These are phyloP conservation scores for Procambarus clarkii DNA, from an alignment of 1,140 invertebrate species.

Conservation along the genomic window DNA sequence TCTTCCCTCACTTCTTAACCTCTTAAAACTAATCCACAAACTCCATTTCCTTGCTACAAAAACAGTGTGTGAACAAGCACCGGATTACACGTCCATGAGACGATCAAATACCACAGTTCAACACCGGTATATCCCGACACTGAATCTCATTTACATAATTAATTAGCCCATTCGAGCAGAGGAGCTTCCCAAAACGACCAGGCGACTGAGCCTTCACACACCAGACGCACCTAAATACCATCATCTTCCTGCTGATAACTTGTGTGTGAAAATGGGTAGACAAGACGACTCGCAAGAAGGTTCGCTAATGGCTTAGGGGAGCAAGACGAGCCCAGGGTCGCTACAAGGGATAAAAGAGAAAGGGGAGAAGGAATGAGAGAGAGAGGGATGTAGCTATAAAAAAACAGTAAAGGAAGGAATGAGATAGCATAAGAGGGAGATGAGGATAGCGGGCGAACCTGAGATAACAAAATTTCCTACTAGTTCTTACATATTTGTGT, in stretches of 20 bases:
- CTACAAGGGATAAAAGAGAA: not conserved
- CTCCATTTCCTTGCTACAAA: too few species aligned
- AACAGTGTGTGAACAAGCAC: too few species aligned
- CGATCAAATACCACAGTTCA: slow-evolving; percentile 5
- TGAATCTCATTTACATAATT: slow-evolving; percentile 23
- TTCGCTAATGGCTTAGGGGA: not conserved
- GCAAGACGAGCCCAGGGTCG: too few species aligned
- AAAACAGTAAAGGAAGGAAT: too few species aligned
- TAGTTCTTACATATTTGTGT: too few species aligned
- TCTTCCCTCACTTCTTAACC: too few species aligned
- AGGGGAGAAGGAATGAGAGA: not conserved
- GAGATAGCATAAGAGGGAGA: not conserved
- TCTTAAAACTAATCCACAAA: too few species aligned
- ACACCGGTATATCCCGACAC: not conserved
- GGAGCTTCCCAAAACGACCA: not conserved
- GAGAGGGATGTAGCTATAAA: not conserved
- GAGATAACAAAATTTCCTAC: too few species aligned
- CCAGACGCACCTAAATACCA: not conserved
- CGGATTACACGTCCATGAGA: not conserved
- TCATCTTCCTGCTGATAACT: not conserved
- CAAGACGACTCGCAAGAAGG: not conserved
- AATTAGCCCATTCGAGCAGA: not conserved
- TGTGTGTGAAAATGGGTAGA: not conserved
- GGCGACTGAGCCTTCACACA: too few species aligned
- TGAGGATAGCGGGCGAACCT: not conserved